Percentiles rank a stretch among this genome's conserved stretches.
phyloP scores from a whole-genome alignment of 2,113 vertebrate species.

The Puntigrus tetrazona region DNA sequence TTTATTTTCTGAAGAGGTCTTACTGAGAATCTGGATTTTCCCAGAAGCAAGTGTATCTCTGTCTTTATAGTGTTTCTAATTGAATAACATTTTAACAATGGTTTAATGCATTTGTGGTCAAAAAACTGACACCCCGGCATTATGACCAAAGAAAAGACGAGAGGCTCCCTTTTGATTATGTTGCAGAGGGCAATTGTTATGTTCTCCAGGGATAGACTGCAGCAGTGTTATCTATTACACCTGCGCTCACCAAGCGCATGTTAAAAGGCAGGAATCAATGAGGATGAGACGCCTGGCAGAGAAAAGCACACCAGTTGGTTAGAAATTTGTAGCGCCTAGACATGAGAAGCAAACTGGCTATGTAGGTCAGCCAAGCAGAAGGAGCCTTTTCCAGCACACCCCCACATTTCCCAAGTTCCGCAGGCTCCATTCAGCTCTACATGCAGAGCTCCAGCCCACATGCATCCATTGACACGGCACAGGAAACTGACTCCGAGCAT shows the following conservation, averaged over 20 bases:
- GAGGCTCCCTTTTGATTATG: constrained; percentile 26
- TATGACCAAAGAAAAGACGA: background rate
- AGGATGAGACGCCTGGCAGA: constrained; percentile 63
- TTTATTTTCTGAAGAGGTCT: background rate
- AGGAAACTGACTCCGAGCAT: constrained; percentile 34
- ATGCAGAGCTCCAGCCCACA: constrained; percentile 44
- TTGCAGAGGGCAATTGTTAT: constrained; percentile 36
- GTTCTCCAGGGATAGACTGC: constrained; percentile 24
- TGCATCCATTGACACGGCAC: constrained; percentile 41
- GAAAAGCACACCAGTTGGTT: constrained; percentile 67
- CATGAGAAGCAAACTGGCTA: constrained; percentile 78
- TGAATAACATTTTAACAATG: constrained; percentile 12
- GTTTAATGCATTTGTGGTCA: background rate
- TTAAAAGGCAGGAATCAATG: constrained; percentile 67
- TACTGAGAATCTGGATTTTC: background rate
- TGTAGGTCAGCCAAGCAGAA: constrained; percentile 82
- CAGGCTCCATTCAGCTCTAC: constrained; percentile 56
- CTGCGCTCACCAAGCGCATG: constrained; percentile 19
- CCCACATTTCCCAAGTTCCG: constrained; percentile 73
- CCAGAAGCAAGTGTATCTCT: background rate
- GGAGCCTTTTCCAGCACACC: constrained; percentile 73
- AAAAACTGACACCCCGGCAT: background rate
- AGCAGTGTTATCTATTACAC: constrained; percentile 38
- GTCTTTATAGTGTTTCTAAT: background rate
- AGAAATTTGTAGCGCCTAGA: constrained; percentile 72